Percentiles rank a stretch among this genome's conserved stretches.
Evolutionary conservation across 2,797 vertebrate genomes (phyloP).

Genomic region (Moxostoma hubbsi): DNA sequence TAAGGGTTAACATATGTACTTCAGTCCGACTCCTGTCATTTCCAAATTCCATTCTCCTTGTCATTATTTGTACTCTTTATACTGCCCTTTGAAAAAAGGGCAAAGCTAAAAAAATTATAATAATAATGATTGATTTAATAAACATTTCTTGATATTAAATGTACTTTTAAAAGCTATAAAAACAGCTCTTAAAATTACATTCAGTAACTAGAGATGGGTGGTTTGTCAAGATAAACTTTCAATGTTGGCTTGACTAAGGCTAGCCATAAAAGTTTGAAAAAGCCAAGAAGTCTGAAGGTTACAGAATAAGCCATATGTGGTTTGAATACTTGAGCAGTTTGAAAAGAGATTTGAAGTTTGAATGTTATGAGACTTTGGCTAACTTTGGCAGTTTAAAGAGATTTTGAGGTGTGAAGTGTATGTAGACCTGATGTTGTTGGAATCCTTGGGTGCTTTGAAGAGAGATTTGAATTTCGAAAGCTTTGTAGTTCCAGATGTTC

Average conservation of each 20-base stretch:
- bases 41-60: not conserved
- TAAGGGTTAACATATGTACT: not conserved
- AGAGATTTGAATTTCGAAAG: not conserved
- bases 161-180: too few species aligned
- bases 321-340: not conserved
- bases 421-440: not conserved
- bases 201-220: not conserved
- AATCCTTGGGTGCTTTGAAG: not conserved
- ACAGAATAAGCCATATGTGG: not conserved
- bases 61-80: not conserved
- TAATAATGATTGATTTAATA: too few species aligned
- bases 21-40: not conserved
- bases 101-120: not conserved
- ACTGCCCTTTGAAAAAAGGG: not conserved
- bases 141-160: not conserved
- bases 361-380: not conserved
- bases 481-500: not conserved
- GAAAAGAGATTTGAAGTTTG: conserved; percentile 1
- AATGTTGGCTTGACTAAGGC: not conserved
- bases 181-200: not conserved
- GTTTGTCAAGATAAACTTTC: not conserved
- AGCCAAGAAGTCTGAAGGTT: conserved; percentile 5
- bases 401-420: conserved; percentile 16
- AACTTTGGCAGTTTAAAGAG: not conserved
- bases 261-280: not conserved